These are phyloP conservation scores for Alligator mississippiensis DNA, from an alignment of 2,113 vertebrate species.

Conservation along the genomic window DNA sequence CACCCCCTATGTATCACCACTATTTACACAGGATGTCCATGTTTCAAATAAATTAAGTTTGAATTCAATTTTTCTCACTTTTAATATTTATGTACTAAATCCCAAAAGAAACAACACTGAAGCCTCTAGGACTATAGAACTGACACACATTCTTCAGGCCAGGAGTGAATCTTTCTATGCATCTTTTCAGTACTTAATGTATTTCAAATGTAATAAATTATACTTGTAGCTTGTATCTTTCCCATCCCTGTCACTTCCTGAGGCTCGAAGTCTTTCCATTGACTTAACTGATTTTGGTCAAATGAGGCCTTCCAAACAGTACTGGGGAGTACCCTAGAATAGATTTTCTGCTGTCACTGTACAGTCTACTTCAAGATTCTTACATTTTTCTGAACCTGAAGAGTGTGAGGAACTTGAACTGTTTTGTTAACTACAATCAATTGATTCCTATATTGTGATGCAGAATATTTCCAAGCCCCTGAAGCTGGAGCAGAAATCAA, in stretches of 20 bases:
- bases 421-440: not conserved
- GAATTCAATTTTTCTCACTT: not conserved
- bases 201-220: not conserved
- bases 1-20: too few relatives aligned
- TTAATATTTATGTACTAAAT: not conserved
- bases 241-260: not conserved
- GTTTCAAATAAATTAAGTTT: not conserved
- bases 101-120: not conserved
- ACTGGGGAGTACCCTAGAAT: not conserved
- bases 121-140: too few relatives aligned
- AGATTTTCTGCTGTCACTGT: not conserved
- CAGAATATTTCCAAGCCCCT: not conserved
- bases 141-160: too few relatives aligned
- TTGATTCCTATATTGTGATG: not conserved
- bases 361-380: not conserved
- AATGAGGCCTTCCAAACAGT: not conserved
- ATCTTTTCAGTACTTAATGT: too few relatives aligned
- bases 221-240: not conserved
- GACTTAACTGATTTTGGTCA: not conserved
- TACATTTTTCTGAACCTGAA: not conserved
- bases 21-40: too few relatives aligned
- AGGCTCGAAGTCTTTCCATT: not conserved
- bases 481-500: constrained; percentile 32
- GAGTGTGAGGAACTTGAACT: rapidly evolving
- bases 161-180: too few relatives aligned